phyloP scores from a whole-genome alignment of 2,888 invertebrate species.

The Neocrepidodera transversa region DNA sequence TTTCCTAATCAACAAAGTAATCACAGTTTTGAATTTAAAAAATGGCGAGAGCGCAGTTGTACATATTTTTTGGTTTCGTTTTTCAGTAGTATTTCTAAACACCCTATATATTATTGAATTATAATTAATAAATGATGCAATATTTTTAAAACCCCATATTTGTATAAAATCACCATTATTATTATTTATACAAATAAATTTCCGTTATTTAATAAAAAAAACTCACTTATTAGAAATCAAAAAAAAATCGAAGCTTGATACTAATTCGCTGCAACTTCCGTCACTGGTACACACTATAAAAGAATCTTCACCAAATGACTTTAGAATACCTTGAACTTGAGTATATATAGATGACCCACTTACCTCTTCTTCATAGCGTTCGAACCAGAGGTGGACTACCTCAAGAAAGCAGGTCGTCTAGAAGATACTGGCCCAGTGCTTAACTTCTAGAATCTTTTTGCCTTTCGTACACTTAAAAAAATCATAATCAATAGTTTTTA shows the following conservation, averaged over 20 bases:
- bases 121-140: too few species aligned
- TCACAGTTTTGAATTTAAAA: too few species aligned
- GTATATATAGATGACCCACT: conserved; percentile 85
- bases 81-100: too few species aligned
- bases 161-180: too few species aligned
- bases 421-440: neutral
- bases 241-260: conserved; percentile 32
- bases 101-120: too few species aligned
- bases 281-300: conserved; percentile 44
- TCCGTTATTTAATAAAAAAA: neutral
- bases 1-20: too few species aligned
- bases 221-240: conserved; percentile 32
- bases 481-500: too few species aligned
- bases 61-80: neutral
- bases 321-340: conserved; percentile 80
- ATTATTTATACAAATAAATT: too few species aligned
- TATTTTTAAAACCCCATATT: too few species aligned
- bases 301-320: conserved; percentile 59
- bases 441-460: too few species aligned
- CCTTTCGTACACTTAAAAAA: too few species aligned
- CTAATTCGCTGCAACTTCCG: conserved; percentile 36
- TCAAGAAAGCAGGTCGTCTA: conserved; percentile 9
- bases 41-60: too few species aligned
- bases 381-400: conserved; percentile 9
- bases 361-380: conserved; percentile 51